phyloP scores from a whole-genome alignment of 2,888 invertebrate species.

The Nephrotoma flavescens region DNA sequence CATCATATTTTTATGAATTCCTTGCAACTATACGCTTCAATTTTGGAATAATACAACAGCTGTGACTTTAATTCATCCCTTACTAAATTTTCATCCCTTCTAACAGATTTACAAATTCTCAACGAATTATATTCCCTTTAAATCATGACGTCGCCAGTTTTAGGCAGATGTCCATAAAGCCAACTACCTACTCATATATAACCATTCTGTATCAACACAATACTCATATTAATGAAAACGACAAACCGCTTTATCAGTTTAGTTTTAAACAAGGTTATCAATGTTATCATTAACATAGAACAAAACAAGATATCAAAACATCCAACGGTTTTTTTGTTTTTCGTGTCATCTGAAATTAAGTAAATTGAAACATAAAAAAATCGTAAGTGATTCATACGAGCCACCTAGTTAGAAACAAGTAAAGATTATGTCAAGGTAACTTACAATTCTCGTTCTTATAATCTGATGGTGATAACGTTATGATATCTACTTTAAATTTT shows the following conservation, averaged over 20 bases:
- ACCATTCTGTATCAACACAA: background rate
- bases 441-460: background rate
- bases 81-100: background rate
- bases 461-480: background rate
- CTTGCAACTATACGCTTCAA: too few relatives aligned
- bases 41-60: background rate
- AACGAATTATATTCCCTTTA: background rate
- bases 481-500: background rate
- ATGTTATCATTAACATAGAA: background rate
- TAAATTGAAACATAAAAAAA: background rate
- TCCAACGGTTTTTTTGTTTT: background rate
- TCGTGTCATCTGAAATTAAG: background rate
- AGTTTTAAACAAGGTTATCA: background rate
- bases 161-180: background rate
- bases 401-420: background rate
- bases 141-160: background rate
- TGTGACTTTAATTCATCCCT: background rate
- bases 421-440: background rate
- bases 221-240: background rate
- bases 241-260: background rate
- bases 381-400: background rate
- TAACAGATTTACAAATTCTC: background rate
- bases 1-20: too few relatives aligned
- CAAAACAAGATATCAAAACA: background rate
- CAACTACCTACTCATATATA: background rate